Evolutionary conservation across 2,888 invertebrate genomes (phyloP).

Genomic region (Eilema griseolum): DNA sequence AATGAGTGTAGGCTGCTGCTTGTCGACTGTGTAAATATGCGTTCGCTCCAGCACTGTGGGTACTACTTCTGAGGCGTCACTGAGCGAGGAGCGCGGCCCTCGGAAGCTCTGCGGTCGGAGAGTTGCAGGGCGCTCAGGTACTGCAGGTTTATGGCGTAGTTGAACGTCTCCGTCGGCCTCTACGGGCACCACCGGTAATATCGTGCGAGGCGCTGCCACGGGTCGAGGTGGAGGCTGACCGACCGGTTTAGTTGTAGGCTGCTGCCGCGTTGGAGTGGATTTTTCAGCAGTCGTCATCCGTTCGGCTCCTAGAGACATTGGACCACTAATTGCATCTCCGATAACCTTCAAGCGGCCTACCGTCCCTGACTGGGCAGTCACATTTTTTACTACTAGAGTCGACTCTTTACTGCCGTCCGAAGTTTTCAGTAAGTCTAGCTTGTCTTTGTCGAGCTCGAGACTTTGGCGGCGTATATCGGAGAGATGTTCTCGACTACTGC

Average conservation of each 20-base stretch:
- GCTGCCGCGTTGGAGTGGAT: slow-evolving; percentile 49
- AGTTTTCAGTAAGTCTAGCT: slow-evolving; percentile 62
- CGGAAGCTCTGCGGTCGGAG: slow-evolving; percentile 87
- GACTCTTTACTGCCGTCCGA: slow-evolving; percentile 62
- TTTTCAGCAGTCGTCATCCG: slow-evolving; percentile 30
- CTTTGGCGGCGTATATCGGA: slow-evolving; percentile 83
- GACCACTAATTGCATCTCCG: slow-evolving; percentile 70
- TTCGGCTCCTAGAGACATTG: slow-evolving; percentile 68
- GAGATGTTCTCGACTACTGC: slow-evolving; percentile 77
- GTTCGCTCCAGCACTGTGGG: slow-evolving; percentile 89
- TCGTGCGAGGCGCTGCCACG: slow-evolving; percentile 81
- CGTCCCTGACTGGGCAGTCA: slow-evolving; percentile 80
- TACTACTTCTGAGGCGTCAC: slow-evolving; percentile 57
- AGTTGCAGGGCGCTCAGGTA: slow-evolving; percentile 93
- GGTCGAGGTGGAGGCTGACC: slow-evolving; percentile 68
- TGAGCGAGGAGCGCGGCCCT: slow-evolving; percentile 70
- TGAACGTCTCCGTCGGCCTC: slow-evolving; percentile 77
- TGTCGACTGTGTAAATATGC: slow-evolving; percentile 91
- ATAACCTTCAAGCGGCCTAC: slow-evolving; percentile 79
- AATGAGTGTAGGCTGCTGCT: slow-evolving; percentile 91
- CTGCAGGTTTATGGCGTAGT: slow-evolving; percentile 91
- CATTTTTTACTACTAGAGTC: slow-evolving; percentile 72
- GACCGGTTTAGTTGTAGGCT: slow-evolving; percentile 50
- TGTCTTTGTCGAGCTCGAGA: slow-evolving; percentile 86
- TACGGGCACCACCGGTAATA: slow-evolving; percentile 59